Conservation (phyloP, 2,888 invertebrate genomes). For the Crossocerus cetratus region DNA sequence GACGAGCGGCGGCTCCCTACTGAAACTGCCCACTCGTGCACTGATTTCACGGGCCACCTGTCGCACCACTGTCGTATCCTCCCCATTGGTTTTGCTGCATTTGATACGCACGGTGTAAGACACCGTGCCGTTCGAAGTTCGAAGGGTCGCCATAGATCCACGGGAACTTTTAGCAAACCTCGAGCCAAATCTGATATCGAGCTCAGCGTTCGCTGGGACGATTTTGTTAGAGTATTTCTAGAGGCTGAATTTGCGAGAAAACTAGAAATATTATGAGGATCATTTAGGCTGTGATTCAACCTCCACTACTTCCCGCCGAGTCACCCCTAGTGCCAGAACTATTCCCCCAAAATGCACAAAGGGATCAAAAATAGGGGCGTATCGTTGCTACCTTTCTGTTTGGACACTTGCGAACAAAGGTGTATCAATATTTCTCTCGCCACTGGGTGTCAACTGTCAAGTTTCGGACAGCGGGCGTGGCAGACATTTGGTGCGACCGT, state of each 20-base stretch:
- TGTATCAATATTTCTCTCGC: slow-evolving; percentile 63
- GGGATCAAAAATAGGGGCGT: slow-evolving; percentile 34
- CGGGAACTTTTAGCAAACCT: slow-evolving; percentile 20
- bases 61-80: slow-evolving; percentile 68
- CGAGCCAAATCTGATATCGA: not conserved
- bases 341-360: slow-evolving; percentile 26
- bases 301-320: not conserved
- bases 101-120: slow-evolving; percentile 71
- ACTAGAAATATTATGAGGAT: too few relatives aligned
- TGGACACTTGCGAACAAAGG: slow-evolving; percentile 58
- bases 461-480: slow-evolving; percentile 2
- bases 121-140: slow-evolving; percentile 64
- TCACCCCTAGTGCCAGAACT: slow-evolving; percentile 19
- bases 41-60: slow-evolving; percentile 77
- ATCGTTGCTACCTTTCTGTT: slow-evolving; percentile 47
- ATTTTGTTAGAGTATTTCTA: not conserved
- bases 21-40: slow-evolving; percentile 68
- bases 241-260: too few relatives aligned
- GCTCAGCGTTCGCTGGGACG: not conserved
- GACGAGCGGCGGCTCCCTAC: slow-evolving; percentile 54
- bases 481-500: not conserved
- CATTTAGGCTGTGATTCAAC: too few relatives aligned
- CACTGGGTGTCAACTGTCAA: slow-evolving; percentile 51
- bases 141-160: slow-evolving; percentile 29
- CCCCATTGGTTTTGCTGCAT: slow-evolving; percentile 67